Base-by-base conservation (phyloP, 2,888 invertebrate species). In the Neoaliturus tenellus region DNA sequence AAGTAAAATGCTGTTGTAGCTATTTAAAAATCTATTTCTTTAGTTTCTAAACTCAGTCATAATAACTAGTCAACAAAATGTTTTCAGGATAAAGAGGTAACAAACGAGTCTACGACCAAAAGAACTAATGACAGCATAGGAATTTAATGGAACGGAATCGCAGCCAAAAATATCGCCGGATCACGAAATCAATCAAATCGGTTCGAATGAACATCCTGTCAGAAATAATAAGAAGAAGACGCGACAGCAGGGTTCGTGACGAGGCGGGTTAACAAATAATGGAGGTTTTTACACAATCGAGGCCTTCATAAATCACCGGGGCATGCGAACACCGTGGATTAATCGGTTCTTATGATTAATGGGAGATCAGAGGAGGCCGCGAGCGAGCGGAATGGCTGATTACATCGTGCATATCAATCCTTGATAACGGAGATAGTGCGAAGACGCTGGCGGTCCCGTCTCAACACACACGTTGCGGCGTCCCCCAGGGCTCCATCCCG, bases 281-380 rank as follows among this genome's bases (percentile, higher is more conserved):
- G 41, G 71, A 71, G 35, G 71, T 71, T 71, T 71, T 71, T 71
- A 71, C 39, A 71, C 41, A 71, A 71, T 71, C 71, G 71, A 39
- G 33, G 41, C 31, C 20, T 20, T 20, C 71, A 35, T 71, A 71
- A 71, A 71, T 71, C 71, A 71, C 35, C n/a, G 23, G 3, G 71
- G 71, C 71, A 39, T 71, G 71, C 71, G 71, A 71, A 71, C 71
- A 71, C 71, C 71, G 71, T 12, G 35, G 41, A 71, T 71, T 71
- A 71, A 71, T 71, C 71, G 41, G 23, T 35, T 67, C 39, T 20
- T 41, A 41, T 71, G 71, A 71, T 71, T 35, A 71, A 71, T 71
- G 71, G 71, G 23, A 31, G 67, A 67, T 67, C 67, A 71, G 71
- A 39, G 71, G 41, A 39, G 71, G 51, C 51, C 51, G 51, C 51